Evolutionary conservation across 1,140 invertebrate species (phyloP).

Genomic region (Plutomurus gul): DNA sequence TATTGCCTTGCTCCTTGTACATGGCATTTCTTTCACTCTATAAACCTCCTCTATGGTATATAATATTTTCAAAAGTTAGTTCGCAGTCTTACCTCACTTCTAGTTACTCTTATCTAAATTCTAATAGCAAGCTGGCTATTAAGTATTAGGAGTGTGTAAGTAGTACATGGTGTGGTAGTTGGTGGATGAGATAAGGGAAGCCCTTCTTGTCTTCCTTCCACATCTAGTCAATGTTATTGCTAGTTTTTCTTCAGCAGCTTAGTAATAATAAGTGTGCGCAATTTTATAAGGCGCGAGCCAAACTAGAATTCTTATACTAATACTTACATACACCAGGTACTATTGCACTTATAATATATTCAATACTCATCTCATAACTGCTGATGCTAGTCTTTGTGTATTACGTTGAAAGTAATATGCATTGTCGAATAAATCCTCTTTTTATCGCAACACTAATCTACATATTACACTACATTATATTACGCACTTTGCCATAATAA

Average conservation of each 20-base stretch:
- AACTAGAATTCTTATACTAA: conserved; percentile 29
- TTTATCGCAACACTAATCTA: no score
- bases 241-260: not conserved
- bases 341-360: conserved; percentile 9
- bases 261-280: conserved; percentile 21
- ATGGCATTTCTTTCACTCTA: not conserved
- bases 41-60: not conserved
- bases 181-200: no score
- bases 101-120: not conserved
- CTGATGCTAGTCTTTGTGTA: no score
- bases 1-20: no score
- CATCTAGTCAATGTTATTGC: not conserved
- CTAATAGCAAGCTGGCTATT: not conserved
- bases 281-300: conserved; percentile 14
- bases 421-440: no score
- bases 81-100: not conserved
- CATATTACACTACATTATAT: no score
- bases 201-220: not conserved
- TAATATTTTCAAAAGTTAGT: not conserved
- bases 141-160: not conserved
- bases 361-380: not conserved
- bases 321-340: not conserved
- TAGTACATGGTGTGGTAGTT: not conserved
- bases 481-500: no score
- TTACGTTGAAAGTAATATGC: no score